Conservation (phyloP, 1,140 invertebrate species). For the Zaprionus taronus region DNA sequence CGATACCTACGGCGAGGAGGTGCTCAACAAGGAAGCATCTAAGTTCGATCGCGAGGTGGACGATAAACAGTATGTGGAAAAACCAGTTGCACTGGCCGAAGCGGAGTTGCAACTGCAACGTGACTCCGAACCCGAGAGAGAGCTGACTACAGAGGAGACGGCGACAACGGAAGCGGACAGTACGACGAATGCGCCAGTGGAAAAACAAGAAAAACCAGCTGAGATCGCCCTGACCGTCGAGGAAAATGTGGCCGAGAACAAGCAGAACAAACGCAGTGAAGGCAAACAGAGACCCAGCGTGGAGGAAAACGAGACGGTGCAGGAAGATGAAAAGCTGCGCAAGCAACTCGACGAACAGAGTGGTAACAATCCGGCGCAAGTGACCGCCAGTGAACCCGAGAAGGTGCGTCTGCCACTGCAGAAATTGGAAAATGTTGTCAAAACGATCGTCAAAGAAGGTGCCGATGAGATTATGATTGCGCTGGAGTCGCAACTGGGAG, state of each 20-base stretch:
- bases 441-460: slow-evolving; percentile 84
- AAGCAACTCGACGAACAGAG: slow-evolving; percentile 44
- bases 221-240: slow-evolving; percentile 33
- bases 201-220: slow-evolving; percentile 80
- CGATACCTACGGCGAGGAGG: slow-evolving; percentile 72
- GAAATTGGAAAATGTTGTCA: slow-evolving; percentile 85
- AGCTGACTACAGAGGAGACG: slow-evolving; percentile 53
- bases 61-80: slow-evolving; percentile 84
- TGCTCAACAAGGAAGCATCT: slow-evolving; percentile 73
- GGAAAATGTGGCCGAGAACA: slow-evolving; percentile 67
- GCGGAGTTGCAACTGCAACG: slow-evolving; percentile 69
- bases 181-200: slow-evolving; percentile 36
- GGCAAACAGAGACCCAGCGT: slow-evolving; percentile 56
- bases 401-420: slow-evolving; percentile 84
- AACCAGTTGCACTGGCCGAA: slow-evolving; percentile 80
- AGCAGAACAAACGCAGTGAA: slow-evolving; percentile 74
- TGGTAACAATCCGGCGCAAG: background rate
- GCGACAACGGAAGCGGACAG: slow-evolving; percentile 51
- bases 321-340: slow-evolving; percentile 73
- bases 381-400: slow-evolving; percentile 77
- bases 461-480: slow-evolving; percentile 87
- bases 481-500: slow-evolving; percentile 85
- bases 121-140: slow-evolving; percentile 40
- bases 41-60: slow-evolving; percentile 83
- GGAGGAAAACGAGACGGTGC: slow-evolving; percentile 85